Base-by-base conservation (phyloP, 2,888 invertebrate species). In the Perizoma flavofasciatum region DNA sequence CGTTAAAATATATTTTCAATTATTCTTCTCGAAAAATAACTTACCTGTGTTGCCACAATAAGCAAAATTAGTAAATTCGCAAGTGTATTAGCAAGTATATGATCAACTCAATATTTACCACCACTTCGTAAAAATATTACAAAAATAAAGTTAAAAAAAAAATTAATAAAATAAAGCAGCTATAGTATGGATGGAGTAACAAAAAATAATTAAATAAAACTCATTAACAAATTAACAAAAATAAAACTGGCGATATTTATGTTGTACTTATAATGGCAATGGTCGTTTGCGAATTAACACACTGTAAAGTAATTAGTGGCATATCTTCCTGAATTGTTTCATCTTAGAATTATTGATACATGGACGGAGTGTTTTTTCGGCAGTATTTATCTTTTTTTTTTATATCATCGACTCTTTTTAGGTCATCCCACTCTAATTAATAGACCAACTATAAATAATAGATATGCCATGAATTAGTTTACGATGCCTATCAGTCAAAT, bases 251-350 rank as follows among this genome's bases (percentile, higher is more conserved):
- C 52, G 55, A 55, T 52, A 60, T 47, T 45, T n/a, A 50, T 52
- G 44, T 68, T 66, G 66, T 68, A 66, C 66, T 65, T 53, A 60
- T 52, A 48, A 55, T 65, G 67, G 63, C 65, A 67, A 61, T 53
- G 58, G 37, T 55, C n/a, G 39, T n/a, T 43, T 10, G 43, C 9
- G 39, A n/a, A n/a, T n/a, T 10, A 4, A 4, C 43, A 32, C 32
- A 45, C 22, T 45, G 32, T 45, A 45, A 32, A 45, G 22, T 45
- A 7, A 22, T 45, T 32, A 9, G 32, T 9, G 22, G 8, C 22
- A 8, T 32, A 5, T 10, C 43, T n/a, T 10, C 4, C 10, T 10
- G 37, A 5, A 37, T 37, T 37, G 37, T 37, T 6, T 37, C 1
- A 37, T 37, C 37, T 37, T 22, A 22, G 22, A 22, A 22, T 22